Evolutionary conservation across 1,140 invertebrate species (phyloP).

Genomic region (Dufourea novaeangliae): DNA sequence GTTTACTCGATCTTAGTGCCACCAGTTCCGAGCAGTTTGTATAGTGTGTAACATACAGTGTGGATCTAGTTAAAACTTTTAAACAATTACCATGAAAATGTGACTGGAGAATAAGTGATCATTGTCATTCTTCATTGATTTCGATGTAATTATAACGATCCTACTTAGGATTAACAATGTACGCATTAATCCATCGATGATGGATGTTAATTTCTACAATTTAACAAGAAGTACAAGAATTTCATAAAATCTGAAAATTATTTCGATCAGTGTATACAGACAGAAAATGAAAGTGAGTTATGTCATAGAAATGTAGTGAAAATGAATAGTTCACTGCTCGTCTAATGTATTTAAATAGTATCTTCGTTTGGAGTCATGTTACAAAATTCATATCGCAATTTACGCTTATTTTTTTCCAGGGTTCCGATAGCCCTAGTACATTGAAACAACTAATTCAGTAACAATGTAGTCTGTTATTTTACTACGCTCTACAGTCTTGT

Average conservation of each 20-base stretch:
- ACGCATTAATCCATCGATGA: constrained; percentile 24
- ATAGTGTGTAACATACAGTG: constrained; percentile 78
- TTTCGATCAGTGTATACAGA: background rate
- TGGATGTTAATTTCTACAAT: background rate
- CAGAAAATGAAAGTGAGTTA: constrained; percentile 14
- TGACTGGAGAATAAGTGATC: constrained; percentile 8
- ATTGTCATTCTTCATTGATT: constrained; percentile 20
- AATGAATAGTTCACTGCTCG: background rate
- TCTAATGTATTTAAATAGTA: background rate
- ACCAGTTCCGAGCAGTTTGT: constrained; percentile 95
- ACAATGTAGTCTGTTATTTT: constrained; percentile 6
- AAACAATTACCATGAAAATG: constrained; percentile 45
- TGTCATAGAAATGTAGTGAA: background rate
- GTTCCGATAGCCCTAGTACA: background rate
- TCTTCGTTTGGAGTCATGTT: background rate
- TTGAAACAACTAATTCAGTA: background rate
- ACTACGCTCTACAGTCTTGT: background rate
- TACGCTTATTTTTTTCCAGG: background rate
- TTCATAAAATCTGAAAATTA: background rate
- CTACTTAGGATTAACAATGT: constrained; percentile 1
- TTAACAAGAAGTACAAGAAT: constrained; percentile 3
- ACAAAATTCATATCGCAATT: constrained; percentile 1
- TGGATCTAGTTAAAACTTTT: constrained; percentile 43
- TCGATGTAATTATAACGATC: constrained; percentile 7
- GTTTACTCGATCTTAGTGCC: constrained; percentile 95